These are phyloP conservation scores for Chionomys nivalis DNA, from an alignment of 2,113 vertebrate genomes.

Conservation along the genomic window DNA sequence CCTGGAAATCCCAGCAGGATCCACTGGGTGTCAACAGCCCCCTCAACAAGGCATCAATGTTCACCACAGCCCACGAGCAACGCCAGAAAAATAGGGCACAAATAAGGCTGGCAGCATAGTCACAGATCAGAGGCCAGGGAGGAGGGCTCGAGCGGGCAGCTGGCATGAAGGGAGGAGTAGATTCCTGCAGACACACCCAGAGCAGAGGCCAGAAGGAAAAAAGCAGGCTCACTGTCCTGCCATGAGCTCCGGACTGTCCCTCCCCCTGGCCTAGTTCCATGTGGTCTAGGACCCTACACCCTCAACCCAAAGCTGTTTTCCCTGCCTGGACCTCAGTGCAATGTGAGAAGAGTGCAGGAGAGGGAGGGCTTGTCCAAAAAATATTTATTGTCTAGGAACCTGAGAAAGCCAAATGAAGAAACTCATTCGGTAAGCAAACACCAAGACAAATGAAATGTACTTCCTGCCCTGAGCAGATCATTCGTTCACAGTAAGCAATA, in stretches of 20 bases:
- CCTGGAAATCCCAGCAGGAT: background rate
- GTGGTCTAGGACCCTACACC: background rate
- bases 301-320: background rate
- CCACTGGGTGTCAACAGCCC: background rate
- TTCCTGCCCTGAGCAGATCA: conserved; percentile 25
- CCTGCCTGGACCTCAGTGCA: background rate
- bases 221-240: conserved; percentile 16
- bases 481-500: background rate
- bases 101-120: background rate
- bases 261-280: background rate
- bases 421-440: conserved; percentile 28
- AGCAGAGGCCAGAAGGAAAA: conserved; percentile 56
- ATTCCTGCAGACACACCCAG: conserved; percentile 79
- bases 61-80: background rate
- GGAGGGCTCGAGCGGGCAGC: conserved; percentile 39
- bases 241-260: background rate
- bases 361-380: background rate
- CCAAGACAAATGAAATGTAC: conserved; percentile 51
- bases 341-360: background rate
- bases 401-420: conserved; percentile 45
- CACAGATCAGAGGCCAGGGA: background rate
- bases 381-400: background rate
- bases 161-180: conserved; percentile 56
- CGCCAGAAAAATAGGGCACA: background rate
- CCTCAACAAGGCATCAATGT: background rate